Percentiles rank a stretch among this genome's conserved stretches.
Conservation (phyloP, 2,888 invertebrate genomes). For the Sinhomidia bicolor region DNA sequence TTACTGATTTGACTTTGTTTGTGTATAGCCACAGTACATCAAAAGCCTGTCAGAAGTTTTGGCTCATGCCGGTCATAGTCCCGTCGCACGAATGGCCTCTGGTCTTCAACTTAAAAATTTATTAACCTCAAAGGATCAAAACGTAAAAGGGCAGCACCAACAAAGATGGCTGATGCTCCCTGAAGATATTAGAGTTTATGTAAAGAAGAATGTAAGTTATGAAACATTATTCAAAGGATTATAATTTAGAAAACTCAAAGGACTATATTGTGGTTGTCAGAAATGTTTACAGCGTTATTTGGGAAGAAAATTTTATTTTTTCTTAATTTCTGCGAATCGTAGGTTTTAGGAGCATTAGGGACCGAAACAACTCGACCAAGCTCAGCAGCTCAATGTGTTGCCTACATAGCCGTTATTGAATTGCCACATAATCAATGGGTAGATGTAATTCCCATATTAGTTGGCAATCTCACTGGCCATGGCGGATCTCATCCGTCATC, state of each 20-base stretch:
- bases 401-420: conserved; percentile 98
- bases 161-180: conserved; percentile 96
- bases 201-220: conserved; percentile 95
- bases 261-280: background rate
- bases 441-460: conserved; percentile 92
- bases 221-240: background rate
- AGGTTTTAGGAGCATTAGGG: conserved; percentile 96
- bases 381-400: conserved; percentile 99
- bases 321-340: background rate
- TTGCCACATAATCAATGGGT: conserved; percentile 96
- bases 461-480: conserved; percentile 92
- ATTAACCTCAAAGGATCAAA: conserved; percentile 96
- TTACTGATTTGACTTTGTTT: conserved; percentile 52
- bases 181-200: conserved; percentile 91
- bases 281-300: background rate
- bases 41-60: conserved; percentile 96
- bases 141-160: conserved; percentile 91
- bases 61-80: conserved; percentile 93
- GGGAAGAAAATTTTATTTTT: background rate
- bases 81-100: conserved; percentile 98
- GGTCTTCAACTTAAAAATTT: conserved; percentile 99
- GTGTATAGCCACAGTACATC: conserved; percentile 90
- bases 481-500: conserved; percentile 86
- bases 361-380: conserved; percentile 98
- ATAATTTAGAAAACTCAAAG: background rate